Percentiles rank a stretch among this genome's conserved stretches.
Conservation (phyloP, 2,888 invertebrate genomes). For the Agrotis exclamationis region DNA sequence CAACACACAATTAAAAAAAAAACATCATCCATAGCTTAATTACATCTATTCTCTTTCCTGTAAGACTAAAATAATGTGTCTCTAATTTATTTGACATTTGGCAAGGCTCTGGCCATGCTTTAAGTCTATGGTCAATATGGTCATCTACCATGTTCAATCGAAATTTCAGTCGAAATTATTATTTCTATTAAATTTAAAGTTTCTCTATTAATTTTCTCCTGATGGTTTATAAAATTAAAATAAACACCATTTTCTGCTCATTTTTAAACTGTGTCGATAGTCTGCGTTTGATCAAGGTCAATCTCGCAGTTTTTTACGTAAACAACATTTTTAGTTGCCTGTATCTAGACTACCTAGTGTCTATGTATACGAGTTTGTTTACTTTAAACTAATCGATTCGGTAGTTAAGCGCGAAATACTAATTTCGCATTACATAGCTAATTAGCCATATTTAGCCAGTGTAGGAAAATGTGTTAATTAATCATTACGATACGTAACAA, state of each 20-base stretch:
- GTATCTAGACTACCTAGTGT: conserved; percentile 25
- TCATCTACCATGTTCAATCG: no score
- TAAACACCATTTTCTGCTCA: conserved; percentile 37
- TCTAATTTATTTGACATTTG: no score
- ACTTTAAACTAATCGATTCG: conserved; percentile 22
- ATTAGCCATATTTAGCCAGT: conserved; percentile 12
- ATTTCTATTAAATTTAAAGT: not conserved
- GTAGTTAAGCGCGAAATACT: conserved; percentile 10
- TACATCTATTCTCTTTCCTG: no score
- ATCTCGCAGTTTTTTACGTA: conserved; percentile 26
- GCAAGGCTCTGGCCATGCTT: no score
- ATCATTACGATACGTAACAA: conserved; percentile 12
- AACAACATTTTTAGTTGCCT: conserved; percentile 23
- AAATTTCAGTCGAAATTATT: not conserved
- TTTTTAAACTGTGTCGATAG: no score
- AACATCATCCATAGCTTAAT: no score
- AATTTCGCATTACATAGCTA: conserved; percentile 18
- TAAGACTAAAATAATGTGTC: no score
- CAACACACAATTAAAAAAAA: no score
- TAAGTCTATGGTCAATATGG: no score
- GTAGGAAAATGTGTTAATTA: conserved; percentile 40
- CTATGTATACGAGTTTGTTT: conserved; percentile 28
- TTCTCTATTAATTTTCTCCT: not conserved
- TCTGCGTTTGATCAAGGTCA: conserved; percentile 30
- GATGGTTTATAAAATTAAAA: not conserved